Evolutionary conservation across 2,113 vertebrate genomes (phyloP), one percentile per base, ranked within the genome.

Genomic region (Megaptera novaeangliae): DNA sequence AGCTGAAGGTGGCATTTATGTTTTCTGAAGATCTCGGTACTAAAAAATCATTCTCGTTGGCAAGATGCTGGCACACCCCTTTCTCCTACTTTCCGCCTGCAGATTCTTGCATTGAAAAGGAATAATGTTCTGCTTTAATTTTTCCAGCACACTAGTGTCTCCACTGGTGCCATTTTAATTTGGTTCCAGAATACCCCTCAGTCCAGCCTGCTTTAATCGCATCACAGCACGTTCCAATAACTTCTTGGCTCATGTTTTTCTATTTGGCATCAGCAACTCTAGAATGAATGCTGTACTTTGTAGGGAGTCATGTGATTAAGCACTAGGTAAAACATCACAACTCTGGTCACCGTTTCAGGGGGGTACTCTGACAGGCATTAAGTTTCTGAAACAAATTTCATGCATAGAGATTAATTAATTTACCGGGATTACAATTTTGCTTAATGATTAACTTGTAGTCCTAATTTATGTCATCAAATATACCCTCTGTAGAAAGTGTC

Each of bases 321-420:
- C 15, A 14, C 31, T 64, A 68, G 87, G 49, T 75, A 86, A 91
- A 94, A 75, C 17, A 57, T 61, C 12, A 44, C 34, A 59, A 41
- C 29, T 87, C 46, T 78, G 55, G 77, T 57, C 78, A 71, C 46
- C 36, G 6, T 81, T 86, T 85, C 68, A 59, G n/a, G 10, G 72
- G 41, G 34, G 2, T 13, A 66, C n/a, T 88, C 44, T 90, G 52
- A 90, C 36, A 39, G 29, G 69, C 2, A 49, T 94, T 68, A 66
- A 6, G 8, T 82, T 93, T 93, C 86, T 94, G n/a, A 94, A 95
- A 78, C 66, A 93, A 69, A 94, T 89, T 80, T 41, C 59, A 41
- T 52, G 68, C 59, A 71, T n/a, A 75, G 63, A 69, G 63, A 96
- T 52, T 72, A 34, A 91, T 98, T 96, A 71, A 36, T 75, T 97